Conservation (phyloP, 2,113 vertebrate species). For the Gorsachius goisagi region DNA sequence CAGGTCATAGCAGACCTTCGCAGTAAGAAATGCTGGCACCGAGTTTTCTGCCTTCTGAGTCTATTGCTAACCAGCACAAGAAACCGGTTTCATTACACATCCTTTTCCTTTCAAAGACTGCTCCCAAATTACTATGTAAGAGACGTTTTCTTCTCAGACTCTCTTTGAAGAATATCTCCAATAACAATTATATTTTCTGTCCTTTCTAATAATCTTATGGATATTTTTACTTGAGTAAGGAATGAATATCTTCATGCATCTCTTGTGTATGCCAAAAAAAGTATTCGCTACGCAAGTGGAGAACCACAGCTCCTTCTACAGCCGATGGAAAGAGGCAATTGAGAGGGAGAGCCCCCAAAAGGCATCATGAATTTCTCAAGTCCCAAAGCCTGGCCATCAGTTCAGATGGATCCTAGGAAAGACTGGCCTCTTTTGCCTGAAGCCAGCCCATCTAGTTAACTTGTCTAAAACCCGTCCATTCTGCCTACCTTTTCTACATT, state of each 20-base stretch:
- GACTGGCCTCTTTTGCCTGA: neutral
- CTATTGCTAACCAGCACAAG: neutral
- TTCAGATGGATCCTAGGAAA: neutral
- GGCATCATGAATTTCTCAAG: neutral
- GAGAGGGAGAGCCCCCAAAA: neutral
- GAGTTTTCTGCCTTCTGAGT: neutral
- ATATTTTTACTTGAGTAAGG: neutral
- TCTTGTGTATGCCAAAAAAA: neutral
- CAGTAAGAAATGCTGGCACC: neutral
- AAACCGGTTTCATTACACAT: neutral
- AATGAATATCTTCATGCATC: neutral
- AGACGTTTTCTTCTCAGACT: neutral
- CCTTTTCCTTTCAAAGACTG: neutral
- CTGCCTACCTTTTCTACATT: neutral
- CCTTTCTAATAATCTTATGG: neutral
- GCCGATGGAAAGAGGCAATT: neutral
- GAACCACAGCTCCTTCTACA: neutral
- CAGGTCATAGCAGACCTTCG: constrained; percentile 10
- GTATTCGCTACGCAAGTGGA: neutral
- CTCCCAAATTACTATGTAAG: neutral
- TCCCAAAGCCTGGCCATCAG: neutral
- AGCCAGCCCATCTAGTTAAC: neutral
- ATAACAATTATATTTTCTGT: neutral
- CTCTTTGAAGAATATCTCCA: neutral
- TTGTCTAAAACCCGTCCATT: neutral